Percentiles rank a stretch among this genome's conserved stretches.
phyloP scores from a whole-genome alignment of 2,797 vertebrate species.

The Peromyscus attwateri region DNA sequence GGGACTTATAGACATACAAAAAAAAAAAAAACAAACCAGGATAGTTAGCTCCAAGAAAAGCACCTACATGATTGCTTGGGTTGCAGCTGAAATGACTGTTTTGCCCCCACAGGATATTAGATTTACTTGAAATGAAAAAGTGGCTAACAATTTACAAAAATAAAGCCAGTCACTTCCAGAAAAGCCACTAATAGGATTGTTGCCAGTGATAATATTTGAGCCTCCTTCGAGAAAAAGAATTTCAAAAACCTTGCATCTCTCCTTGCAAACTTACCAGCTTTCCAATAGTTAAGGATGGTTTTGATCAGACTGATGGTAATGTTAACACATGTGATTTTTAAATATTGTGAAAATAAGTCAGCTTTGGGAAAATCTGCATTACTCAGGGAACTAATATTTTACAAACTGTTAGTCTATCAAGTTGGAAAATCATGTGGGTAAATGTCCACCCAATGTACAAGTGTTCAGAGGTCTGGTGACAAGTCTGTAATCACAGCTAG shows the following conservation, averaged over 20 bases:
- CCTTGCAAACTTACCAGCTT: slow-evolving; percentile 24
- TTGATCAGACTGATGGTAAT: background rate
- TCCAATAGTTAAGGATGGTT: slow-evolving; percentile 33
- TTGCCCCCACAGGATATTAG: background rate
- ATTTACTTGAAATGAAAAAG: slow-evolving; percentile 35
- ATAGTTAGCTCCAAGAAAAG: background rate
- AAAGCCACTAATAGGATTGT: slow-evolving; percentile 34
- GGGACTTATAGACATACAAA: too few relatives aligned
- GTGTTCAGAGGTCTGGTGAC: background rate
- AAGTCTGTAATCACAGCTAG: background rate
- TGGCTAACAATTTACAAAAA: slow-evolving; percentile 22
- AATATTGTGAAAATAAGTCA: slow-evolving; percentile 39
- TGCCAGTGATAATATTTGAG: background rate
- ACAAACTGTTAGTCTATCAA: slow-evolving; percentile 51
- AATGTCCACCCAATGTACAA: slow-evolving; percentile 21
- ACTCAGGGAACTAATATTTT: slow-evolving; percentile 43
- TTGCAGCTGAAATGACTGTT: background rate
- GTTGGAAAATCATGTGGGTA: slow-evolving; percentile 18
- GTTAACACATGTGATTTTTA: slow-evolving; percentile 49
- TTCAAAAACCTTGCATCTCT: slow-evolving; percentile 46
- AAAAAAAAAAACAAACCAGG: background rate
- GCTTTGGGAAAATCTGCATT: background rate
- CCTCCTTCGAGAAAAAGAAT: slow-evolving; percentile 40
- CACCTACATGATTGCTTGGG: background rate
- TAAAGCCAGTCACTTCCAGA: slow-evolving; percentile 40